Base-by-base conservation (phyloP, 1,140 invertebrate genomes). In the Zaprionus capensis region DNA sequence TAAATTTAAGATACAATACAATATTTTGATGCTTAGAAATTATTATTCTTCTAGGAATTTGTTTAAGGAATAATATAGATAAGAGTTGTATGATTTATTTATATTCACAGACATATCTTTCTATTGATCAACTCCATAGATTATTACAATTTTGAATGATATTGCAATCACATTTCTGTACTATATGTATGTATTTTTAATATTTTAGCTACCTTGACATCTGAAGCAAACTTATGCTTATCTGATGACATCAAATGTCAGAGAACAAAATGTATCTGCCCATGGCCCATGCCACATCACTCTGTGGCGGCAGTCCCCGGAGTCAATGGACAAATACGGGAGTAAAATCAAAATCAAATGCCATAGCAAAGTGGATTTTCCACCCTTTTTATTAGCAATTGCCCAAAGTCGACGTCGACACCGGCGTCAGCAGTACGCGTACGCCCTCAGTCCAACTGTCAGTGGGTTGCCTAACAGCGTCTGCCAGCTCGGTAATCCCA, bases 301-400 rank as follows among this genome's bases (percentile, higher is more conserved):
- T 38, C 38, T 36, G 38, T 53, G 53, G 49, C 41, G 14, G 2
- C 49, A 57, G 69, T 83, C 81, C 81, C 81, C 51, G 17, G 81
- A 76, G 73, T 71, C 73, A 78, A 76, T 67, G 76, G 53, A 57
- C 46, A 62, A 74, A 87, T 72, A 76, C 65, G 70, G 62, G 78
- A 74, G 83, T 67, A 86, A 90, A 90, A 90, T 90, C 81, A 91
- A 88, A 91, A 91, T 91, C 90, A 91, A 91, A 91, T 91, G 85
- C 90, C 90, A 90, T 91, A 79, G 82, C 90, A 90, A 91, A 91
- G 90, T 91, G 90, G 85, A 91, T 91, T 91, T 90, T 91, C 90
- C 90, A 91, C 90, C 90, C 90, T 82, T 91, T 88, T 91, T 88
- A 88, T 88, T 88, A 88, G 84, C 84, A 90, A 90, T 88, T 90